Evolutionary conservation across 2,888 invertebrate genomes (phyloP), one percentile per base, ranked within the genome.

Genomic region (Torymus texanus): DNA sequence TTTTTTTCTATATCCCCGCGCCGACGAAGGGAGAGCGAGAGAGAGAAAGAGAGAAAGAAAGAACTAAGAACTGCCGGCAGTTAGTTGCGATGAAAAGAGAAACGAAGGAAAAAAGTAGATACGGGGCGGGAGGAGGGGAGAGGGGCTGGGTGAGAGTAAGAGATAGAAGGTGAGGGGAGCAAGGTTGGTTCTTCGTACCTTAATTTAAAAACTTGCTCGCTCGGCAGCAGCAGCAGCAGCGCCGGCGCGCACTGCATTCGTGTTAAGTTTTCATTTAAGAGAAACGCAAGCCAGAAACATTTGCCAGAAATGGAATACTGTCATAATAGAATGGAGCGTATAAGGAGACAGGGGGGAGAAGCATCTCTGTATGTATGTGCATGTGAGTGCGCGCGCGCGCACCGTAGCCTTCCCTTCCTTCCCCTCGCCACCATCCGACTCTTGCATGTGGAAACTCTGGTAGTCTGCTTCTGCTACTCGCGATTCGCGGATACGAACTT

Each of bases 251-350:
- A 74, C 73, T 76, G 82, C 77, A 83, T 84, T 84, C 84, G 84
- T 84, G 85, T 87, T 87, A 86, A 87, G 86, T 86, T 87, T 87
- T 87, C 85, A 87, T 86, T 85, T 84, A 82, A 84, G 83, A 83
- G 84, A 84, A 86, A 86, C 82, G 85, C 82, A 81, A 83, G 84
- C 83, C 84, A 81, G 84, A 83, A 86, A 85, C 81, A 83, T 79
- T 84, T 86, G 85, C 84, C 84, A 84, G 84, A 84, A 85, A 84
- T 85, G 81, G 81, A 83, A 82, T 80, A 78, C 78, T 79, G 83
- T 82, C 78, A 78, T 80, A 77, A 75, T 80, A 80, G 83, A 65
- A 79, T 79, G 58, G 79, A 75, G 82, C 68, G 83, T 81, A 83
- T 84, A 85, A 85, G 81, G 81, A 82, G 83, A 81, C 82, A 81